Percentiles rank a stretch among this genome's conserved stretches.
Conservation (phyloP, 2,113 vertebrate species). For the Clarias gariepinus region DNA sequence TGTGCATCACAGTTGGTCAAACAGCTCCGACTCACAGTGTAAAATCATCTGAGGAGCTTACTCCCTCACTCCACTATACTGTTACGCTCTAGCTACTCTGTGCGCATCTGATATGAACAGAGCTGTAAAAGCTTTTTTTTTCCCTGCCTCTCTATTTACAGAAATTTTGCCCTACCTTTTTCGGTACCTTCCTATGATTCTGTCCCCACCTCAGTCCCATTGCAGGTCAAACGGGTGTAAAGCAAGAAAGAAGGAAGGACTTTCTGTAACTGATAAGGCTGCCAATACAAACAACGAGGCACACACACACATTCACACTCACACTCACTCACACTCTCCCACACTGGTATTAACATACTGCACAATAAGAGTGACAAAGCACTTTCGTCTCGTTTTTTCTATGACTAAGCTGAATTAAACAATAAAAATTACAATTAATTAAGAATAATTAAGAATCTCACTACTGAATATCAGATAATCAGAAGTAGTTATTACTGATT, state of each 20-base stretch:
- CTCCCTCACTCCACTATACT: not conserved
- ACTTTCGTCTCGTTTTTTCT: not conserved
- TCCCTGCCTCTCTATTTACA: not conserved
- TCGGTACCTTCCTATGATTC: not conserved
- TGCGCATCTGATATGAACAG: not conserved
- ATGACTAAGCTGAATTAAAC: not conserved
- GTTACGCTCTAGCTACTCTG: not conserved
- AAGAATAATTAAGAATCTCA: not conserved
- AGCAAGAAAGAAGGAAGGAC: slow-evolving; percentile 33
- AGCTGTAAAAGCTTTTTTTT: not conserved
- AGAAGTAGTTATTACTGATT: not conserved
- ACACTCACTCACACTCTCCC: slow-evolving; percentile 4
- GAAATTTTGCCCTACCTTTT: not conserved
- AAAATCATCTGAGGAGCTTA: not conserved
- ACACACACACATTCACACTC: not conserved
- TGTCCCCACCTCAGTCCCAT: not conserved
- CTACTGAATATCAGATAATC: not conserved
- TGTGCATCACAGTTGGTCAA: not conserved
- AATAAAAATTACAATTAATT: not conserved
- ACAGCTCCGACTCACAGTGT: not conserved
- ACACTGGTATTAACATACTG: not conserved
- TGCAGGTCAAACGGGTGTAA: not conserved
- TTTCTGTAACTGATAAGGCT: slow-evolving; percentile 29
- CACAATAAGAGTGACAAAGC: slow-evolving; percentile 37
- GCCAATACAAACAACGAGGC: not conserved